Conservation (phyloP, 2,113 vertebrate genomes). For the Xenus cinereus region DNA sequence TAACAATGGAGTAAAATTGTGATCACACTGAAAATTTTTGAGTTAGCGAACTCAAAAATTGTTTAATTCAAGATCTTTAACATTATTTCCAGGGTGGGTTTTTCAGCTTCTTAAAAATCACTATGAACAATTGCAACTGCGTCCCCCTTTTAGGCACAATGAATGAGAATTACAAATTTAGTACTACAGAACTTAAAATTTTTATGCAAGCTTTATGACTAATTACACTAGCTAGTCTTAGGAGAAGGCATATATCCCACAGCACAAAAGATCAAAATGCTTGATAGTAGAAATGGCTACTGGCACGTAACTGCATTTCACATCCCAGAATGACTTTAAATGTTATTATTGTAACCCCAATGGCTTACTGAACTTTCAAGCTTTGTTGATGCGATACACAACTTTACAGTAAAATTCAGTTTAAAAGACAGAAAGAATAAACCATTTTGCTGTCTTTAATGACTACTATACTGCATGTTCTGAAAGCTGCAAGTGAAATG, state of each 20-base stretch:
- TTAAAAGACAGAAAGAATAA: neutral
- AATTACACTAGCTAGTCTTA: neutral
- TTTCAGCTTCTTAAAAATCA: neutral
- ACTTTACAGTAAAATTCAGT: neutral
- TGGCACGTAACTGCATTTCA: neutral
- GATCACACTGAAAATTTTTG: neutral
- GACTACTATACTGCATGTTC: neutral
- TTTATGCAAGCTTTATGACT: neutral
- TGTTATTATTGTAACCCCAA: neutral
- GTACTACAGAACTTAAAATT: neutral
- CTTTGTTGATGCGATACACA: neutral
- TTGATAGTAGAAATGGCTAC: neutral
- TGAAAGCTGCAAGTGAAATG: neutral
- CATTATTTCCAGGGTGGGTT: neutral
- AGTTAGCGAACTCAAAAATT: neutral
- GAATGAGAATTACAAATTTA: neutral
- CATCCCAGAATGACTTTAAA: neutral
- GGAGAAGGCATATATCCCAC: neutral
- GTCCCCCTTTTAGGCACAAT: neutral
- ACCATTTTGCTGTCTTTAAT: neutral
- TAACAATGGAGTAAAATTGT: neutral
- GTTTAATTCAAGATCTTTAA: neutral
- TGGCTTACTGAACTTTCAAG: neutral
- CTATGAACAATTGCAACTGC: neutral
- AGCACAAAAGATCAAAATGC: neutral